phyloP scores from a whole-genome alignment of 2,113 vertebrate genomes.

The Orcinus orca region DNA sequence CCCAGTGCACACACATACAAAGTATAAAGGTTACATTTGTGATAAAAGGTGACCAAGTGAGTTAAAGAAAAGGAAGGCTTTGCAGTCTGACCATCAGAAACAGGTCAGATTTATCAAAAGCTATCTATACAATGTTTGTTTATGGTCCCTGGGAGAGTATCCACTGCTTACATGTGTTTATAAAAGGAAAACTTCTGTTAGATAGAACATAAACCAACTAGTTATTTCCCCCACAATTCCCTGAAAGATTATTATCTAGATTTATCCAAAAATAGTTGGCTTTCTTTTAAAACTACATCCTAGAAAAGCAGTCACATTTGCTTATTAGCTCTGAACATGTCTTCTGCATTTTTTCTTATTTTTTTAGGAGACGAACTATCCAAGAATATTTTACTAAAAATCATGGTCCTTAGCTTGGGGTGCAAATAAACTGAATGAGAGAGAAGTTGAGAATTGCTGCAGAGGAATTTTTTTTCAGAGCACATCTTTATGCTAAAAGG shows the following conservation, averaged over 20 bases:
- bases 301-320: neutral
- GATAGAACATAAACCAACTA: slow-evolving; percentile 13
- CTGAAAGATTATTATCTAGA: neutral
- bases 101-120: slow-evolving; percentile 5
- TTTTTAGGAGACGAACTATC: neutral
- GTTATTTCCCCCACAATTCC: neutral
- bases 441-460: neutral
- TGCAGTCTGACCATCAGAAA: neutral
- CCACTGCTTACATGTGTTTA: slow-evolving; percentile 39
- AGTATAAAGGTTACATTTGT: neutral
- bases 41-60: neutral
- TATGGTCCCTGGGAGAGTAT: neutral
- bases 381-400: neutral
- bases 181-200: neutral
- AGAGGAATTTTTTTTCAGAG: neutral
- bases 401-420: neutral
- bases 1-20: neutral
- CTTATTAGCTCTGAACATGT: neutral
- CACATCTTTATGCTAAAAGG: neutral
- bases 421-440: neutral
- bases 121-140: slow-evolving; percentile 2
- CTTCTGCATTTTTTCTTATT: neutral
- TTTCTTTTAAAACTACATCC: neutral
- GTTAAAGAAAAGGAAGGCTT: neutral
- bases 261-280: neutral